Base-by-base conservation (phyloP, 2,113 vertebrate species). In the Centrocercus urophasianus region DNA sequence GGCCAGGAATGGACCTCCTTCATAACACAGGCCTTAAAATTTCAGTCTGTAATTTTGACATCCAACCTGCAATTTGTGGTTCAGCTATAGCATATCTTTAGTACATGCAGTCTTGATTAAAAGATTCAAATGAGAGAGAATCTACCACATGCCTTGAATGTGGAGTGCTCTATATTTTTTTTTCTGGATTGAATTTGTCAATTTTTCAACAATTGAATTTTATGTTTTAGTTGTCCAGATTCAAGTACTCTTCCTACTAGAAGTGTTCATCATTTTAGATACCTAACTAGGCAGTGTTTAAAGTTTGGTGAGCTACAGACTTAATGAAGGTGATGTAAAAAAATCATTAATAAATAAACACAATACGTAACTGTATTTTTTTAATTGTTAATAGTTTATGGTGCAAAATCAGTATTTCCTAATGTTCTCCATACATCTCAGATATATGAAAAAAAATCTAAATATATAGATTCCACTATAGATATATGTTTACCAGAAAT, bases 11-110 rank as follows among this genome's bases (percentile, higher is more conserved):
- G 76, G 61, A 91, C 75, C 66, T 91, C 47, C 56, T 86, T 61
- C 54, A 17, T 90, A 91, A 75, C 57, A 77, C 28, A 81, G 61
- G 10, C 57, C 75, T 83, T 78, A 81, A 38, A 85, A 90, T 91
- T 78, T 89, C 52, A 64, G 72, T 93, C 48, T 57, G 76, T 72
- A 75, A 91, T 95, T 95, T 95, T 2, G 4, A 47, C 69, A 83
- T 86, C 61, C 48, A 93, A 3, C 83, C 86, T 86, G 36, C 83
- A 94, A 88, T 93, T 96, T 95, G 79, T 86, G 91, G 90, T 83
- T 93, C 65, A 96, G 43, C 70, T 69, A 45, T n/a, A 86, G 40
- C 47, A 19, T 91, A 63, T 88, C 61, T 78, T 88, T 78, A 56
- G 45, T 72, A 48, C 65, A 96, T 72, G 8, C 47, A 91, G 6